These are phyloP conservation scores for Tupaia chinensis DNA, from an alignment of 2,113 vertebrate genomes.

Conservation along the genomic window DNA sequence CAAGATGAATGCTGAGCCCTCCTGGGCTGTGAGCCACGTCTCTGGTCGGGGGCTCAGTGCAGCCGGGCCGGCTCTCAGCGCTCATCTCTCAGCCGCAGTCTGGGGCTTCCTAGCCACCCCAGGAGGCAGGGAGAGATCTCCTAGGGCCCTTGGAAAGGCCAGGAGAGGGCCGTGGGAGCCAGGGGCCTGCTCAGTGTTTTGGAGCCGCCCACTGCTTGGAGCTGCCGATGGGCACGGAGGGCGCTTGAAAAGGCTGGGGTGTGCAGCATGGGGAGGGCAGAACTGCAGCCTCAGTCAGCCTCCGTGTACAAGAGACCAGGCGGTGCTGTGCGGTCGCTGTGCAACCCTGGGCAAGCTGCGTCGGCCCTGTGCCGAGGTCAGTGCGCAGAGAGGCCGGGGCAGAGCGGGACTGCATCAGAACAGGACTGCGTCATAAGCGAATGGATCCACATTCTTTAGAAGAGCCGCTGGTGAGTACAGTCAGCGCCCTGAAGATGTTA, in stretches of 20 bases:
- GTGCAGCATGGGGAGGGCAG: not conserved
- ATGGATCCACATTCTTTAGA: not conserved
- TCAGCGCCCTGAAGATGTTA: not conserved
- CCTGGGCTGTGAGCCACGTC: rapidly evolving
- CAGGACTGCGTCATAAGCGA: rapidly evolving
- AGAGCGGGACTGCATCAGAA: not conserved
- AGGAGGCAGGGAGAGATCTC: not conserved
- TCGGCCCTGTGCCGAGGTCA: not conserved
- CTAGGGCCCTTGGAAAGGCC: not conserved
- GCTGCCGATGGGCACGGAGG: not conserved
- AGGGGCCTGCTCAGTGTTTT: not conserved
- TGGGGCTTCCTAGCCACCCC: not conserved
- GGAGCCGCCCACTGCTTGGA: not conserved
- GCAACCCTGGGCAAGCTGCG: not conserved
- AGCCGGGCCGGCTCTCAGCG: not conserved
- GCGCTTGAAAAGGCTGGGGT: not conserved
- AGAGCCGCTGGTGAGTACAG: not conserved
- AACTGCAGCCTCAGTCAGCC: not conserved
- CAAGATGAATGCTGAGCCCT: rapidly evolving
- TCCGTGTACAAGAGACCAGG: too few relatives aligned
- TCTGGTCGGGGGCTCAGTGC: not conserved
- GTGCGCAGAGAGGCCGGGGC: not conserved
- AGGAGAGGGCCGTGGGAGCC: not conserved
- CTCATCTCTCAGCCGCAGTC: not conserved
- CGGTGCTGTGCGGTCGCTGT: not conserved